phyloP scores from a whole-genome alignment of 2,888 invertebrate species.

The Antitype chi region DNA sequence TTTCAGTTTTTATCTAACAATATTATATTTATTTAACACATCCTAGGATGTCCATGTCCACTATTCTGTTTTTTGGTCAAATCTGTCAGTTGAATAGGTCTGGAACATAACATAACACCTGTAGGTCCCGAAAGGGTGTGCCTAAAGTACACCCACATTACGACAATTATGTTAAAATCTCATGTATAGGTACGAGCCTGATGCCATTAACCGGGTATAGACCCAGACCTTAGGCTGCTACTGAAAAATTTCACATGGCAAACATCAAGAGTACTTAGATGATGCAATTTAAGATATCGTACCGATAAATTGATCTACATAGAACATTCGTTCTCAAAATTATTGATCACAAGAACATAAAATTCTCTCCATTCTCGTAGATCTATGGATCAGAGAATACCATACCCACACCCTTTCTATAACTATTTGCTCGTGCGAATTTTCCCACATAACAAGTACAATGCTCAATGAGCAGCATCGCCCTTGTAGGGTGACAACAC shows the following conservation, averaged over 20 bases:
- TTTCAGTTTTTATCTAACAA: too few relatives aligned
- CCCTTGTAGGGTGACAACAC: conserved; percentile 36
- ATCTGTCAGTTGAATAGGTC: not conserved
- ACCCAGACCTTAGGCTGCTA: not conserved
- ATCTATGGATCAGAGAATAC: too few relatives aligned
- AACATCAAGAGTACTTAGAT: not conserved
- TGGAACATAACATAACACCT: not conserved
- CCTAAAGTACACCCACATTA: not conserved
- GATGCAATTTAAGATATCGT: not conserved
- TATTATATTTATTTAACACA: too few relatives aligned
- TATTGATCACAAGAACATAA: not conserved
- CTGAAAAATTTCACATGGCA: not conserved
- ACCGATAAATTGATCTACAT: not conserved
- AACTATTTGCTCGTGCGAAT: conserved; percentile 29
- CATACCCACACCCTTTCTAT: not conserved
- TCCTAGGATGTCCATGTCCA: not conserved
- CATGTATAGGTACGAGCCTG: too few relatives aligned
- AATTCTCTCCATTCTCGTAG: not conserved
- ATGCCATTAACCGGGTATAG: too few relatives aligned
- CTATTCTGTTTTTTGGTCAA: not conserved
- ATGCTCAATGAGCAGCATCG: conserved; percentile 29
- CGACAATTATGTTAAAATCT: not conserved
- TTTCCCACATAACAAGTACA: conserved; percentile 14
- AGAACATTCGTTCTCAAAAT: not conserved
- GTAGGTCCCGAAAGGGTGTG: not conserved